Percentiles rank a stretch among this genome's conserved stretches.
Conservation (phyloP, 2,888 invertebrate genomes). For the Urechis unicinctus region DNA sequence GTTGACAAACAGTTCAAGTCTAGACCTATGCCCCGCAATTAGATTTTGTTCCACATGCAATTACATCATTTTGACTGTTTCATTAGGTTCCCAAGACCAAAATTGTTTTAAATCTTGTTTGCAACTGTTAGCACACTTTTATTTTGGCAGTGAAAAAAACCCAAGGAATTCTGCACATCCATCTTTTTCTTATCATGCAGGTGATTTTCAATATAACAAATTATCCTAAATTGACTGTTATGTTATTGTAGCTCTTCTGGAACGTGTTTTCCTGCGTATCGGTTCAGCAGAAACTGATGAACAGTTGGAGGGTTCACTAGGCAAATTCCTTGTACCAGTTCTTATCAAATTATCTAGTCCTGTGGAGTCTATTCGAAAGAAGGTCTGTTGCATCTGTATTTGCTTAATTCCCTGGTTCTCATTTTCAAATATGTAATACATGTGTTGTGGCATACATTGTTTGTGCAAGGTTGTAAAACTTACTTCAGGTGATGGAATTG, state of each 20-base stretch:
- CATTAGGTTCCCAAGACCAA: too few relatives aligned
- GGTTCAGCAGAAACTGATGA: slow-evolving; percentile 86
- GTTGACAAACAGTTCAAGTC: too few relatives aligned
- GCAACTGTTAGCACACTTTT: too few relatives aligned
- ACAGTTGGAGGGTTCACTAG: slow-evolving; percentile 73
- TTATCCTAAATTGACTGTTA: too few relatives aligned
- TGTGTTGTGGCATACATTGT: background rate
- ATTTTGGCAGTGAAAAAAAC: too few relatives aligned
- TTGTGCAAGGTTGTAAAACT: background rate
- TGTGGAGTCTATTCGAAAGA: slow-evolving; percentile 72
- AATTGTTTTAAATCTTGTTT: too few relatives aligned
- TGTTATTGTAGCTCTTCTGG: slow-evolving; percentile 59
- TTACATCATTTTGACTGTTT: too few relatives aligned
- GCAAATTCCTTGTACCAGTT: slow-evolving; percentile 78
- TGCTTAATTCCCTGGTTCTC: background rate
- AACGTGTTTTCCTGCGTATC: slow-evolving; percentile 79
- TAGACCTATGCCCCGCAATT: too few relatives aligned
- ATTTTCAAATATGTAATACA: background rate
- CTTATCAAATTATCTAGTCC: slow-evolving; percentile 82
- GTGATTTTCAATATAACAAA: too few relatives aligned
- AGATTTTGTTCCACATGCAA: too few relatives aligned
- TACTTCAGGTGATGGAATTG: slow-evolving; percentile 76
- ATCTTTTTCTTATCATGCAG: too few relatives aligned
- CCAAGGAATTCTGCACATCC: too few relatives aligned
- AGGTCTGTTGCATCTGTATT: slow-evolving; percentile 49